Conservation (phyloP, 2,113 vertebrate species). For the Sylvietta virens region DNA sequence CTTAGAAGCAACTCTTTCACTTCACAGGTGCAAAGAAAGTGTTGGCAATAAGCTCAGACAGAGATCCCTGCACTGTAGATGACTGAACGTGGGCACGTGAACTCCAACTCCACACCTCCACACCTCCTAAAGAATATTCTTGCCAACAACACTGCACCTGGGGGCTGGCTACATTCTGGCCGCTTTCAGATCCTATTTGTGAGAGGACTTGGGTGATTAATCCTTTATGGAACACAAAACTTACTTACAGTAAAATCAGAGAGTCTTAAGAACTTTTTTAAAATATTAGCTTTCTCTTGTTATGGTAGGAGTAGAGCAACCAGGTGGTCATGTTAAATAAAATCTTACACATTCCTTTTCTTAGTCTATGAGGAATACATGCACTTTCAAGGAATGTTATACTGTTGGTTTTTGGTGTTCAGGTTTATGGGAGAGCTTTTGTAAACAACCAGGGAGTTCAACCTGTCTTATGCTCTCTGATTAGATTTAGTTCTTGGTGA, state of each 20-base stretch:
- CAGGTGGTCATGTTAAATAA: slow-evolving; percentile 37
- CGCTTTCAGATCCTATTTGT: not conserved
- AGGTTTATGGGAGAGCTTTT: not conserved
- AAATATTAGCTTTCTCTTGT: slow-evolving; percentile 33
- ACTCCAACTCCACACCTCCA: not conserved
- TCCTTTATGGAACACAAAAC: not conserved
- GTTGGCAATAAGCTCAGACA: not conserved
- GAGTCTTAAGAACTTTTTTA: slow-evolving; percentile 1
- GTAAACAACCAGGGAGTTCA: slow-evolving; percentile 2
- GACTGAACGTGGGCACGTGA: not conserved
- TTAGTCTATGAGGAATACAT: not conserved
- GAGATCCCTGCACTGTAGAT: not conserved
- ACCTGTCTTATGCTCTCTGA: not conserved
- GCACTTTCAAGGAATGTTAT: slow-evolving; percentile 38
- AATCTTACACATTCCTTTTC: slow-evolving; percentile 43
- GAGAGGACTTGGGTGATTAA: not conserved
- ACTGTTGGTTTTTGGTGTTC: slow-evolving; percentile 23
- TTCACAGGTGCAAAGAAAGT: not conserved
- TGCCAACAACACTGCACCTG: not conserved
- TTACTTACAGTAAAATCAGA: not conserved
- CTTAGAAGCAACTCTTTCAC: not conserved
- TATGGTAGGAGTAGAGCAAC: not conserved
- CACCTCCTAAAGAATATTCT: not conserved
- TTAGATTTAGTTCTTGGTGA: not conserved
- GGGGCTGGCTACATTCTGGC: not conserved